Base-by-base conservation (phyloP, 2,797 vertebrate species). In the Nannoperca australis region DNA sequence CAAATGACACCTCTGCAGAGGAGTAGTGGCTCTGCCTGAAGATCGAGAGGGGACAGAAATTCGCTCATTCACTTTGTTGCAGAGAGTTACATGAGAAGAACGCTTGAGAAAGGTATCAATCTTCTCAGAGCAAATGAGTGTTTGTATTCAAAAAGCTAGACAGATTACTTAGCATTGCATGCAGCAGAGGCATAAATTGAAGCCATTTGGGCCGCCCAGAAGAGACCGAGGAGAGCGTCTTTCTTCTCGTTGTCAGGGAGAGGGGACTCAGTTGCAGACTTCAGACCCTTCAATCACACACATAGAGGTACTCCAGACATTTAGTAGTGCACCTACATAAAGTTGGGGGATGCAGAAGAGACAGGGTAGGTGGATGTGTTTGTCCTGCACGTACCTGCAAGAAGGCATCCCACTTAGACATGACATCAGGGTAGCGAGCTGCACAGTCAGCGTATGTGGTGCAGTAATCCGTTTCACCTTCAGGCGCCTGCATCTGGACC, bases 321-420 rank as follows among this genome's bases (percentile, higher is more conserved):
- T 45, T n/a, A 24, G 3, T 15, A 9, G 22, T 20, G 5, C 45
- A 61, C 34, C 11, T 51, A 30, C 15, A 24, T 12, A 32, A 60
- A 38, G 51, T 15, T 34, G 5, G 1, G 20, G 17, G 8, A 64
- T 50, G 53, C 30, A 38, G n/a, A 30, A 34, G 44, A 59, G 0
- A 70, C 45, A 10, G 9, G 8, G 32, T 18, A 13, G 36, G 36
- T 14, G n/a, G 12, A 24, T 53, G 20, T 59, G 17, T 61, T 30
- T 63, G 47, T 27, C 2, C 20, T 54, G 24, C 5, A 69, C 3
- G 18, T 94, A 98, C 97, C 95, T 96, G 83, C 82, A 95, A 99
- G 83, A 96, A 97, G 0, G 76, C 24, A 5, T 93, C 95, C 97
- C 97, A 99, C 40, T 92, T 91, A 10, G 87, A n/a, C 93, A 97